These are phyloP conservation scores for Homalodisca vitripennis DNA, from an alignment of 1,140 invertebrate species.

Conservation along the genomic window DNA sequence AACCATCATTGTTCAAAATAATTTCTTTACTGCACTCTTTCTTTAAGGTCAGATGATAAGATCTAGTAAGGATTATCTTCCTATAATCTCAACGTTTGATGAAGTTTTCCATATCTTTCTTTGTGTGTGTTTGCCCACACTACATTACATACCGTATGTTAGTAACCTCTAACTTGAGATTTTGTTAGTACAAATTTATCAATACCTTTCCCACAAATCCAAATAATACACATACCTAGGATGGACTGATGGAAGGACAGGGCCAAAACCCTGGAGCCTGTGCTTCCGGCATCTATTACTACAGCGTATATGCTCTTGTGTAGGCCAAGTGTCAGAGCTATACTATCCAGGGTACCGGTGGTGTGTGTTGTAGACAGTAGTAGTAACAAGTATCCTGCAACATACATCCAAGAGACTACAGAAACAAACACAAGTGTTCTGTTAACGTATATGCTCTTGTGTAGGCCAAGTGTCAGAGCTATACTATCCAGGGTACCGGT, in stretches of 20 bases:
- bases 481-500: slow-evolving; percentile 55
- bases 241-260: slow-evolving; percentile 82
- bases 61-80: too few relatives aligned
- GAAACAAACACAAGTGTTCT: too few relatives aligned
- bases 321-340: slow-evolving; percentile 66
- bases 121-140: too few relatives aligned
- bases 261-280: slow-evolving; percentile 87
- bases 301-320: slow-evolving; percentile 80
- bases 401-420: too few relatives aligned
- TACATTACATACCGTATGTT: too few relatives aligned
- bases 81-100: too few relatives aligned
- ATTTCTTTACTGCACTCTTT: too few relatives aligned
- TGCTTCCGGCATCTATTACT: slow-evolving; percentile 96
- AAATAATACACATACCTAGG: slow-evolving; percentile 51
- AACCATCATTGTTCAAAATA: too few relatives aligned
- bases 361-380: slow-evolving; percentile 26
- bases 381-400: slow-evolving; percentile 15
- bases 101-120: too few relatives aligned
- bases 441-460: slow-evolving; percentile 77
- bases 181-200: slow-evolving; percentile 1
- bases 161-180: background rate
- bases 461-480: slow-evolving; percentile 64
- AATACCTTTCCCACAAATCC: background rate
- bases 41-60: too few relatives aligned
- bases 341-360: slow-evolving; percentile 52